Conservation (phyloP, 1,140 invertebrate genomes). For the Platorchestia sp. region DNA sequence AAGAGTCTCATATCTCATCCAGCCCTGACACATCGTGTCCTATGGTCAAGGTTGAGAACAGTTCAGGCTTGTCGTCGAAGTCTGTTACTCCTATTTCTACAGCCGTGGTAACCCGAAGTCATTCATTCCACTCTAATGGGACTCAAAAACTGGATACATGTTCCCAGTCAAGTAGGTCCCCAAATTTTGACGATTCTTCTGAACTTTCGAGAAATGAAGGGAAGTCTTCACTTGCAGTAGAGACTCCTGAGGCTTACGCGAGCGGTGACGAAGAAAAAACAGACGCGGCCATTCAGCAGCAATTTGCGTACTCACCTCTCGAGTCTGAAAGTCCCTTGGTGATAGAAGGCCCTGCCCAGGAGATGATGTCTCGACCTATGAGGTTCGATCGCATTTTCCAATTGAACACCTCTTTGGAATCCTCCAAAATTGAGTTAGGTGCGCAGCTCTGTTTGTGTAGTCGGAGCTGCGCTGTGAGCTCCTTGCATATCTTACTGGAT, state of each 20-base stretch:
- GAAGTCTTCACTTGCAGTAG: conserved; percentile 41
- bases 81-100: conserved; percentile 15
- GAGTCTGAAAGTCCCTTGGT: conserved; percentile 51
- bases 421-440: neutral
- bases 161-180: neutral
- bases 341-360: conserved; percentile 61
- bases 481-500: neutral
- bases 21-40: neutral
- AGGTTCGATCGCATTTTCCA: conserved; percentile 66
- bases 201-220: neutral
- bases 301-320: neutral
- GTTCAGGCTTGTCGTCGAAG: neutral
- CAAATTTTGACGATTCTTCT: neutral
- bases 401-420: conserved; percentile 3
- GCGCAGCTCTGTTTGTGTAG: neutral
- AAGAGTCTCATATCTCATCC: neutral
- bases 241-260: conserved; percentile 58
- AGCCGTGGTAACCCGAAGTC: neutral
- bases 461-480: neutral
- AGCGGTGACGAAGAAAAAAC: conserved; percentile 23
- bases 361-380: conserved; percentile 65
- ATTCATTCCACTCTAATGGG: neutral
- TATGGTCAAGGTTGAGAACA: neutral
- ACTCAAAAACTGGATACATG: neutral
- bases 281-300: neutral